Percentiles rank a stretch among this genome's conserved stretches.
These are phyloP conservation scores for Danio choprae DNA, from an alignment of 2,797 vertebrate species.

Conservation along the genomic window DNA sequence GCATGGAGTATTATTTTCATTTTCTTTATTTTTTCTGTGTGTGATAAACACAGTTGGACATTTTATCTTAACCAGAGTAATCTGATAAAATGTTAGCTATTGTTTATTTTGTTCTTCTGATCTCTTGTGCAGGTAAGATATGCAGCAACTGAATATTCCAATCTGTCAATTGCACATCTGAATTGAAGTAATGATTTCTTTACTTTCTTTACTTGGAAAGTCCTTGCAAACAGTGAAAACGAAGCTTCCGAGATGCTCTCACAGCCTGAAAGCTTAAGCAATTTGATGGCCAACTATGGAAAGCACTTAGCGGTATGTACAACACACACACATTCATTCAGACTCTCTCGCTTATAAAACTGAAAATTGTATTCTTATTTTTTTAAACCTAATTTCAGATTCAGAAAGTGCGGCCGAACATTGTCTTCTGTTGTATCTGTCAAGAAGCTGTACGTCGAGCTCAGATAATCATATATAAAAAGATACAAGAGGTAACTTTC, in stretches of 20 bases:
- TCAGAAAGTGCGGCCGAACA: conserved; percentile 32
- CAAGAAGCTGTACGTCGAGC: conserved; percentile 26
- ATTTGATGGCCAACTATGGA: not conserved
- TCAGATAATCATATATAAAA: not conserved
- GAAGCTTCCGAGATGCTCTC: not conserved
- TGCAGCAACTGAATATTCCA: too few relatives aligned
- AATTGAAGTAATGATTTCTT: not conserved
- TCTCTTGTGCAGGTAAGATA: conserved; percentile 47
- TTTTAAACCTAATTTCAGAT: not conserved
- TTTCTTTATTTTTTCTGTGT: not conserved
- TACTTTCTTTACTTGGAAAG: not conserved
- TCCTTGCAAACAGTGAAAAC: not conserved
- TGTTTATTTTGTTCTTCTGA: conserved; percentile 1
- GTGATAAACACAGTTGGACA: not conserved
- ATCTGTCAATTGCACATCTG: not conserved
- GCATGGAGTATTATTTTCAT: not conserved
- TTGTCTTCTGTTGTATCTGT: conserved; percentile 45
- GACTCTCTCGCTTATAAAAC: not conserved
- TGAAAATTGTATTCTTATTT: not conserved
- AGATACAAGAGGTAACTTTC: conserved; percentile 29
- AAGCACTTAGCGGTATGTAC: conserved; percentile 13
- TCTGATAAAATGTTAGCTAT: conserved; percentile 2
- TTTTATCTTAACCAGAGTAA: not conserved
- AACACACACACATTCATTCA: not conserved
- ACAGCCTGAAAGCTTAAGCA: not conserved